Conservation (phyloP, 2,888 invertebrate genomes). For the Laspeyria flexula region DNA sequence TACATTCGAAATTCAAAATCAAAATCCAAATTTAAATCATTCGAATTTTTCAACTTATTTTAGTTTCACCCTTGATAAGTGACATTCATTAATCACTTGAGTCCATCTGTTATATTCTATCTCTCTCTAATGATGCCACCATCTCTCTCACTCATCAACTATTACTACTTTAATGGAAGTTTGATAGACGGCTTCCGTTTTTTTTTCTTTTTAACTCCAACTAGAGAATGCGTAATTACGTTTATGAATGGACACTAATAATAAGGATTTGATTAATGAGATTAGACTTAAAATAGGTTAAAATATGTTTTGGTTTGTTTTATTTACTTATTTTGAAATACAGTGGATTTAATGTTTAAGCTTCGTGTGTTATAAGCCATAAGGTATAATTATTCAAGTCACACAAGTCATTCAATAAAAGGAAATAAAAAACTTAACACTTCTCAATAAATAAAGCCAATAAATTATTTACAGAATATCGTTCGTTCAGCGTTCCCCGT, state of each 20-base stretch:
- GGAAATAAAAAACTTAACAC: no score
- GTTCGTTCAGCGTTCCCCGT: conserved; percentile 37
- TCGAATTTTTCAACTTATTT: neutral
- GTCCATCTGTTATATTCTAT: conserved; percentile 19
- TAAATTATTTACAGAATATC: conserved; percentile 31
- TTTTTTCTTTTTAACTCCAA: conserved; percentile 26
- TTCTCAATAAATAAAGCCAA: no score
- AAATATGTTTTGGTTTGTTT: neutral
- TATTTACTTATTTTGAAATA: neutral
- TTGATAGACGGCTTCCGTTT: conserved; percentile 50
- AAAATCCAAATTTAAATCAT: conserved; percentile 6
- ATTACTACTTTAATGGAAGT: conserved; percentile 38
- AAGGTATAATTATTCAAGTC: no score
- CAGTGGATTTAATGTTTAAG: no score
- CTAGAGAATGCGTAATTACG: conserved; percentile 23
- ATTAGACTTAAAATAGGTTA: neutral
- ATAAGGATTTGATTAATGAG: conserved; percentile 5
- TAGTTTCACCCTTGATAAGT: conserved; percentile 8
- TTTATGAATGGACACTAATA: conserved; percentile 13
- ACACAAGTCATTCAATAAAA: no score
- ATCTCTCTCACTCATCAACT: conserved; percentile 42
- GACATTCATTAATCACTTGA: conserved; percentile 36
- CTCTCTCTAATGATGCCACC: conserved; percentile 27
- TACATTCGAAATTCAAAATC: no score
- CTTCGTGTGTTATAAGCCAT: no score